These are phyloP conservation scores for Leptinotarsa rubiginosa DNA, from an alignment of 2,888 invertebrate species.

Conservation along the genomic window DNA sequence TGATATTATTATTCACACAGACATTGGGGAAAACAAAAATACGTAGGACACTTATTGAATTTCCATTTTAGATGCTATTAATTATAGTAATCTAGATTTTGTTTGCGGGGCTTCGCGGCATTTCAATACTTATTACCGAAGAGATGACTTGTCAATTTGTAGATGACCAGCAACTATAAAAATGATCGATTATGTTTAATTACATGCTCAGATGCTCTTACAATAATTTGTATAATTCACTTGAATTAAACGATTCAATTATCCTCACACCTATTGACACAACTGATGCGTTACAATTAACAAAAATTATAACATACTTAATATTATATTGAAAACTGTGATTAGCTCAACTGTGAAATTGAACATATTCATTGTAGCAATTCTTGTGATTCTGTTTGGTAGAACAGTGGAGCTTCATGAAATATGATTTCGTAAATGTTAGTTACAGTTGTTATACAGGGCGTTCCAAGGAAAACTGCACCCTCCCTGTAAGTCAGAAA, in stretches of 20 bases:
- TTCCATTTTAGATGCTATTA: not conserved
- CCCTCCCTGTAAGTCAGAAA: too few species aligned
- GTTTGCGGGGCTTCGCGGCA: not conserved
- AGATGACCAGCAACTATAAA: not conserved
- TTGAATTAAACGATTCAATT: not conserved
- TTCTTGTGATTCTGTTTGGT: too few species aligned
- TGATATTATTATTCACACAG: too few species aligned
- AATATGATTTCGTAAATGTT: too few species aligned
- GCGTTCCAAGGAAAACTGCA: too few species aligned
- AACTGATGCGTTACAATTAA: not conserved
- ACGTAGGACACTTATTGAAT: not conserved
- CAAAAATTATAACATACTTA: not conserved
- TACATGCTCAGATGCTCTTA: not conserved
- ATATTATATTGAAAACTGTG: not conserved
- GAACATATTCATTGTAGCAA: too few species aligned
- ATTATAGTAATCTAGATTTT: not conserved
- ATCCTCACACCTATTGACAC: not conserved
- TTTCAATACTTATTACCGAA: not conserved
- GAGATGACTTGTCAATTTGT: slow-evolving; percentile 8
- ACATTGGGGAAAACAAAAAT: not conserved
- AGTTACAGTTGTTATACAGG: too few species aligned
- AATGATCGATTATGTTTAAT: slow-evolving; percentile 9
- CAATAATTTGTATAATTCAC: slow-evolving; percentile 1
- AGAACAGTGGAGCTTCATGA: too few species aligned
- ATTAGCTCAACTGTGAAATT: not conserved